phyloP scores from a whole-genome alignment of 30 jellyfish, hydroid and myxozoan species.

The Morbakka virulenta region DNA sequence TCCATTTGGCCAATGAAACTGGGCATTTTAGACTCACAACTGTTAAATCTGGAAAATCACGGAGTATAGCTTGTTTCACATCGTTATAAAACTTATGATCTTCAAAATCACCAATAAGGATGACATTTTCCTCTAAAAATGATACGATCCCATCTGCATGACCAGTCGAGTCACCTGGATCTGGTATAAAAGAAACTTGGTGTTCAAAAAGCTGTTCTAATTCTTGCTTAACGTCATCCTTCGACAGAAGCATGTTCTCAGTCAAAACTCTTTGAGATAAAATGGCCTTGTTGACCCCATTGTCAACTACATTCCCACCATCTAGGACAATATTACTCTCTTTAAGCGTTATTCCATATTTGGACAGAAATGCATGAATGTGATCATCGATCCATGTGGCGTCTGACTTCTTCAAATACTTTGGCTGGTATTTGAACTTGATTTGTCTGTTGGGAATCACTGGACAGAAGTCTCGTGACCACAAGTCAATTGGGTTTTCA shows the following conservation, averaged over 20 bases:
- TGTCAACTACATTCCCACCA: slow-evolving; percentile 66
- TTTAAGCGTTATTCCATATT: slow-evolving; percentile 1
- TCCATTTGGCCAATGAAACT: slow-evolving; percentile 54
- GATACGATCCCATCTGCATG: slow-evolving; percentile 69
- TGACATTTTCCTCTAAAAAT: slow-evolving; percentile 39
- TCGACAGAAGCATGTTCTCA: slow-evolving; percentile 11
- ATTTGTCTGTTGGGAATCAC: slow-evolving; percentile 35
- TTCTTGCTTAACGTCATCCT: slow-evolving; percentile 16
- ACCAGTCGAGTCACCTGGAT: slow-evolving; percentile 64
- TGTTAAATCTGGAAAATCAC: slow-evolving; percentile 36
- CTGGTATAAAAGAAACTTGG: slow-evolving; percentile 59
- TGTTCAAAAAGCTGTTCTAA: slow-evolving; percentile 22
- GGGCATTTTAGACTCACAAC: slow-evolving; percentile 39
- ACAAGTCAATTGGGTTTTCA: slow-evolving; percentile 35
- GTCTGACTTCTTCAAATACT: slow-evolving; percentile 43
- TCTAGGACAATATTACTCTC: slow-evolving; percentile 21
- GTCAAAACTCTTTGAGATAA: slow-evolving; percentile 39
- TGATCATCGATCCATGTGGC: slow-evolving; percentile 31
- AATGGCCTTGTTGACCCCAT: slow-evolving; percentile 48
- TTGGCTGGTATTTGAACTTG: slow-evolving; percentile 41
- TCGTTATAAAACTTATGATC: slow-evolving; percentile 32
- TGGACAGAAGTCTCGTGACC: slow-evolving; percentile 62
- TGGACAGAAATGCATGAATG: slow-evolving; percentile 13
- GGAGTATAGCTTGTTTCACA: slow-evolving; percentile 41
- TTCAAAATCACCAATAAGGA: slow-evolving; percentile 50